Conservation (phyloP, 2,113 vertebrate genomes). For the Orthonyx spaldingii region DNA sequence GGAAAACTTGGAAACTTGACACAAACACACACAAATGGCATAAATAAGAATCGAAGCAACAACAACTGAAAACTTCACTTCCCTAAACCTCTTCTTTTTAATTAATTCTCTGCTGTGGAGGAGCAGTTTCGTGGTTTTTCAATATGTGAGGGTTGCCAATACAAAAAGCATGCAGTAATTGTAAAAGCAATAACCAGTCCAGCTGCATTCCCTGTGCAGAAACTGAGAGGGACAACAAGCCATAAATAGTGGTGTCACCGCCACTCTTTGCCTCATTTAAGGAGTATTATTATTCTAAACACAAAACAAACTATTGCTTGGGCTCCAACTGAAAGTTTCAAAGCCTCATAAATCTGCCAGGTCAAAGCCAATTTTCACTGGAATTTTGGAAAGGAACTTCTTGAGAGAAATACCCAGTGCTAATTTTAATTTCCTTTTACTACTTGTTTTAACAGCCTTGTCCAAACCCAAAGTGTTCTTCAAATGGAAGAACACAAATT, state of each 20-base stretch:
- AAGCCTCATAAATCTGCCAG: conserved; percentile 54
- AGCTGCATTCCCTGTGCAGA: conserved; percentile 54
- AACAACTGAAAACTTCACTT: background rate
- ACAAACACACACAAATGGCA: background rate
- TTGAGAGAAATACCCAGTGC: background rate
- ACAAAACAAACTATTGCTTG: conserved; percentile 53
- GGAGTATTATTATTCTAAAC: conserved; percentile 45
- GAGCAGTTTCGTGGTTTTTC: background rate
- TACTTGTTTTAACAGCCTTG: background rate
- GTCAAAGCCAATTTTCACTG: conserved; percentile 43
- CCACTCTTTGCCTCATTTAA: conserved; percentile 39
- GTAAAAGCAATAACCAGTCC: conserved; percentile 51
- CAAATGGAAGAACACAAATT: background rate
- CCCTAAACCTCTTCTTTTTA: background rate
- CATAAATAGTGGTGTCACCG: conserved; percentile 55
- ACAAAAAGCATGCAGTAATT: background rate
- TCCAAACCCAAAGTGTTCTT: background rate
- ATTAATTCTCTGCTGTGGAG: background rate
- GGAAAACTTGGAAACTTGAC: background rate
- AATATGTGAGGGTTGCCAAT: background rate
- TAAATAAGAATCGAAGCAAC: background rate
- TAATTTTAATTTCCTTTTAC: conserved; percentile 15
- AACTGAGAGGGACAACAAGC: conserved; percentile 46
- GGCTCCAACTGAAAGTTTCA: conserved; percentile 43
- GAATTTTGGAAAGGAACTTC: conserved; percentile 33